Percentiles rank a stretch among this genome's conserved stretches.
Conservation (phyloP, 1,140 invertebrate genomes). For the Hypothenemus hampei region DNA sequence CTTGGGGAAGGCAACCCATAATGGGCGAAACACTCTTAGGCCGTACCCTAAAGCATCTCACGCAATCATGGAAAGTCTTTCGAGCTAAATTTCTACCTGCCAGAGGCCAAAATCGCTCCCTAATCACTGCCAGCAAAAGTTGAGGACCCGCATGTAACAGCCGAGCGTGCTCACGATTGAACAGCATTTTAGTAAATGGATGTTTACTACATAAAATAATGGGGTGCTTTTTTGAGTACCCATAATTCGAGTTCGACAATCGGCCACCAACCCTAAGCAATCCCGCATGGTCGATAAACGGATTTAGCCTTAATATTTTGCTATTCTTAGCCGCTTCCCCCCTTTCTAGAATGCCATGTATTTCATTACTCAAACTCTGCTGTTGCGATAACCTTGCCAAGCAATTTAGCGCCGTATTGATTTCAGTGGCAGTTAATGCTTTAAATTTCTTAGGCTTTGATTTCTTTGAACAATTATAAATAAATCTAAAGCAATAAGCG, state of each 20-base stretch:
- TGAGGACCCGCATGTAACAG: conserved; percentile 4
- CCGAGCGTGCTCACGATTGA: background rate
- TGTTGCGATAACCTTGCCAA: background rate
- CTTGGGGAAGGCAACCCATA: conserved; percentile 42
- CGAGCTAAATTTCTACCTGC: conserved; percentile 17
- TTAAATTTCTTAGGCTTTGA: background rate
- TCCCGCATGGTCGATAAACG: conserved; percentile 41
- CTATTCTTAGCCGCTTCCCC: conserved; percentile 41
- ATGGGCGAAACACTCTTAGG: conserved; percentile 6
- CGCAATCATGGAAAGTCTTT: conserved; percentile 17
- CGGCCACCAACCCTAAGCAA: conserved; percentile 46
- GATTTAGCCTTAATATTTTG: conserved; percentile 37
- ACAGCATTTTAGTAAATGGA: background rate
- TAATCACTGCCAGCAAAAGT: background rate
- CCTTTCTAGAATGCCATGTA: conserved; percentile 32
- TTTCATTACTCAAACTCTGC: background rate
- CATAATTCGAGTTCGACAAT: conserved; percentile 33
- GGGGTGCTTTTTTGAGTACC: conserved; percentile 17
- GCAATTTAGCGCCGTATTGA: background rate
- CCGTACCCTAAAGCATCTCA: conserved; percentile 20
- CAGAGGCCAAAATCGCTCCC: conserved; percentile 32
- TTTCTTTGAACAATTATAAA: background rate
- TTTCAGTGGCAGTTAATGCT: background rate
- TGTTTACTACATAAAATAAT: conserved; percentile 3
- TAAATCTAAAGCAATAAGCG: background rate